These are phyloP conservation scores for Ovibos moschatus DNA, from an alignment of 2,113 vertebrate genomes.

Conservation along the genomic window DNA sequence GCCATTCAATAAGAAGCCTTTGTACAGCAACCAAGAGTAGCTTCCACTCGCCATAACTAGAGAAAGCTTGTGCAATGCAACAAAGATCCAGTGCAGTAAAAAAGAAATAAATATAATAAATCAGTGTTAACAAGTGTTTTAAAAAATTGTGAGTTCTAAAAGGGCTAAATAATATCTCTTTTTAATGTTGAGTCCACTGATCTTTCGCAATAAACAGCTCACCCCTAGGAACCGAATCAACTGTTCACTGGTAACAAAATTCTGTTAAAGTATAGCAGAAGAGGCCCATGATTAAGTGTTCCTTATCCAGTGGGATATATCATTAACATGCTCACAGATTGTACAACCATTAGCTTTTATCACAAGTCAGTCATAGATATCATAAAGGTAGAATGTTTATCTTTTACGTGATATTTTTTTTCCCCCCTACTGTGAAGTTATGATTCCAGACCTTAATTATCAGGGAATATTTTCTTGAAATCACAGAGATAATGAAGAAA, in stretches of 20 bases:
- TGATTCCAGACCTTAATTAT: background rate
- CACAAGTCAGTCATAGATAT: background rate
- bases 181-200: background rate
- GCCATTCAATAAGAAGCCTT: background rate
- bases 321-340: background rate
- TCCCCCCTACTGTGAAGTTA: background rate
- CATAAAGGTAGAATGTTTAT: background rate
- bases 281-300: background rate
- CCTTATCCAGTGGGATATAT: background rate
- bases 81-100: background rate
- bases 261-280: background rate
- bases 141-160: background rate
- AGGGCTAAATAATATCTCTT: background rate
- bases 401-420: background rate
- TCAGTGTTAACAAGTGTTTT: background rate
- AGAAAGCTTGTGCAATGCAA: background rate
- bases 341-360: background rate
- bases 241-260: constrained; percentile 29
- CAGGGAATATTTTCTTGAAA: background rate
- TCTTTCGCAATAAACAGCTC: background rate
- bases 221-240: background rate
- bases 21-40: background rate
- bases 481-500: background rate
- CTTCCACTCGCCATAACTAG: background rate
- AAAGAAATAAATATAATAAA: background rate